Evolutionary conservation across 2,888 invertebrate genomes (phyloP), one percentile per base, ranked within the genome.

Genomic region (Tinea pellionella): DNA sequence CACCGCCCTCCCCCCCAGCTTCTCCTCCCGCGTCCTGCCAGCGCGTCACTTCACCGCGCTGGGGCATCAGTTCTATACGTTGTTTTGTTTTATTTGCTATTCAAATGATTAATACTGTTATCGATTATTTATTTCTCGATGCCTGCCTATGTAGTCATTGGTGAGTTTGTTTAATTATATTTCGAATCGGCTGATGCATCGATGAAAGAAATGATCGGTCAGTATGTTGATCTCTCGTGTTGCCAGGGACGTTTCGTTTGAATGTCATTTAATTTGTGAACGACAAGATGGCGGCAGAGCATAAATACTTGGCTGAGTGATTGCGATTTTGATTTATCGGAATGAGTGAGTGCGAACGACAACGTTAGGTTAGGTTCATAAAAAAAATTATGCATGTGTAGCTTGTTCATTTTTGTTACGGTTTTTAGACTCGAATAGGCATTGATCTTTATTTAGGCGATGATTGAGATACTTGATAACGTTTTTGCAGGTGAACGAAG

Each of bases 401-500:
- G 37, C 37, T 16, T 47, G 9, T 47, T 47, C 18, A 12, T 24
- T 3, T 53, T 16, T n/a, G 24, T 24, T 24, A 18, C 24, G 6
- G 19, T 12, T 47, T 47, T 47, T 15, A 47, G 16, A 41, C 41
- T n/a, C n/a, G n/a, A n/a, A n/a, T n/a, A n/a, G n/a, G n/a, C n/a
- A n/a, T n/a, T n/a, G n/a, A n/a, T n/a, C n/a, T n/a, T n/a, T n/a
- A n/a, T n/a, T 47, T 24, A 19, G 53, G 18, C 18, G 12, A 12
- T 24, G 4, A 30, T 57, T 57, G 30, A 57, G 57, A 32, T 19
- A 2, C 7, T 57, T 57, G 32, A 13, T 30, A 15, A 80, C 80
- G 77, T 84, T 78, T 81, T 84, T 77, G 73, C 84, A 87, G 86
- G 86, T 87, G 78, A 85, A 74, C 79, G 79, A 83, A 72, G 82